These are phyloP conservation scores for Paedocypris sp. DNA, from an alignment of 2,113 vertebrate species.

Conservation along the genomic window DNA sequence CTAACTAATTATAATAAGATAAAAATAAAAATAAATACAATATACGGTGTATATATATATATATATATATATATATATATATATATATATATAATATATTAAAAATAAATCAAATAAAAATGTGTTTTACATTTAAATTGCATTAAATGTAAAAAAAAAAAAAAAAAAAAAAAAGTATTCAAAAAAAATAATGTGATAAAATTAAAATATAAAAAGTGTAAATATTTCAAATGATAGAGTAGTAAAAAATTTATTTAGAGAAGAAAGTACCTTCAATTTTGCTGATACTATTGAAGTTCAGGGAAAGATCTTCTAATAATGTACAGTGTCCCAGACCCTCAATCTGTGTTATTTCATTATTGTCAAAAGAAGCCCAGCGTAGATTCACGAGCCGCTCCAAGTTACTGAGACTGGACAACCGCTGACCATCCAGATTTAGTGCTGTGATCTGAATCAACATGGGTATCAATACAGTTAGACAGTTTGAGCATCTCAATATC, in stretches of 20 bases:
- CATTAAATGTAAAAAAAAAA: too few species aligned
- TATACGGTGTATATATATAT: too few species aligned
- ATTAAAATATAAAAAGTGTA: neutral
- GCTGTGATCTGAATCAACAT: conserved; percentile 62
- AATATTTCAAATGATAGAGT: neutral
- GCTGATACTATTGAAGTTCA: conserved; percentile 71
- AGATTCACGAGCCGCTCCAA: conserved; percentile 70
- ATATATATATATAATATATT: too few species aligned
- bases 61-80: too few species aligned
- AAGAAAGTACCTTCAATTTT: conserved; percentile 56
- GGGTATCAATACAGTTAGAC: neutral
- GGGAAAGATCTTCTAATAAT: conserved; percentile 70
- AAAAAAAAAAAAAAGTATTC: conserved; percentile 33
- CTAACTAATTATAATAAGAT: too few species aligned
- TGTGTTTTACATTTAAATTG: too few species aligned
- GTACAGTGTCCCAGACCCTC: conserved; percentile 67
- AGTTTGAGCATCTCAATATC: neutral
- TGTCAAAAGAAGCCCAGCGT: conserved; percentile 74
- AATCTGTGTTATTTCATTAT: conserved; percentile 69
- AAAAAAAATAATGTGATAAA: neutral
- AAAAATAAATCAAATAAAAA: too few species aligned
- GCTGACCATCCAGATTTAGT: conserved; percentile 71
- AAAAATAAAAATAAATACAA: too few species aligned
- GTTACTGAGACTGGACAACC: conserved; percentile 64
- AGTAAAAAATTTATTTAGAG: neutral